Percentiles rank a stretch among this genome's conserved stretches.
Conservation (phyloP, 2,797 vertebrate genomes). For the Nothura maculosa region DNA sequence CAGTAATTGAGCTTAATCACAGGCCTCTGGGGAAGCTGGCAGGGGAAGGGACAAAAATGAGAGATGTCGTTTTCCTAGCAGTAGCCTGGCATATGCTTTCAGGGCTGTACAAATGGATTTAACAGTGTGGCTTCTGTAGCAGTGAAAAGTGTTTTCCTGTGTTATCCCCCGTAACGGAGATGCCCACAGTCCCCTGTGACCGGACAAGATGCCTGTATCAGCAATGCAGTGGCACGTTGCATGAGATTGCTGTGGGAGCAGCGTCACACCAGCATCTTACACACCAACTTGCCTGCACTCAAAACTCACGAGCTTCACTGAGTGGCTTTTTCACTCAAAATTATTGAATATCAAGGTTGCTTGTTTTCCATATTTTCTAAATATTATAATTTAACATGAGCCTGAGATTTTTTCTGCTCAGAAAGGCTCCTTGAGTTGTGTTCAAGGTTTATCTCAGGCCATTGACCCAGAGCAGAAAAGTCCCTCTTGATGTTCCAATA, state of each 20-base stretch:
- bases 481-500: not conserved
- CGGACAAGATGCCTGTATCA: not conserved
- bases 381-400: not conserved
- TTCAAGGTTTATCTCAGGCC: not conserved
- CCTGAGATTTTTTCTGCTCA: not conserved
- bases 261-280: not conserved
- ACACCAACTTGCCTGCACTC: not conserved
- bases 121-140: not conserved
- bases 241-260: not conserved
- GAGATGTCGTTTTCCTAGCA: not conserved
- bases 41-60: not conserved
- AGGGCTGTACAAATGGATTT: not conserved
- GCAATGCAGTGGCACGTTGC: rapidly evolving
- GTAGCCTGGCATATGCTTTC: not conserved
- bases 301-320: not conserved
- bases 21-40: not conserved
- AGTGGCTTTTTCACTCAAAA: not conserved
- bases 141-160: not conserved
- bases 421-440: not conserved
- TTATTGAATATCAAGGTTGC: not conserved
- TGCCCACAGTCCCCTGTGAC: not conserved
- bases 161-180: not conserved
- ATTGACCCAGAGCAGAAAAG: not conserved
- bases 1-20: not conserved
- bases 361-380: not conserved